Percentiles rank a stretch among this genome's conserved stretches.
These are phyloP conservation scores for Acropternis orthonyx DNA, from an alignment of 2,797 vertebrate species.

Conservation along the genomic window DNA sequence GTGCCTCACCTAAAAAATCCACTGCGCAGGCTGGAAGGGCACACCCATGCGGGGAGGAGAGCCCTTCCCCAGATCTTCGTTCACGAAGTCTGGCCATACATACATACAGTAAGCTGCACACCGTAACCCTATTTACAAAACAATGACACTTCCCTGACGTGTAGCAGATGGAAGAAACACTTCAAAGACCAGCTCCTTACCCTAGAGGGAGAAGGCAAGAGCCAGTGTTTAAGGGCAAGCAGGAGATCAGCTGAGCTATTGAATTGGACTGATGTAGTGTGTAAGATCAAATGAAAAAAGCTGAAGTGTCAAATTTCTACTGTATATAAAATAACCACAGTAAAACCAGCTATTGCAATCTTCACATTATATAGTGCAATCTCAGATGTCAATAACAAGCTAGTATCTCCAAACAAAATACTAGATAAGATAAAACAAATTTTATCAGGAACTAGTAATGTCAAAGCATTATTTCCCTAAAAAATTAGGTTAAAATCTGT, in stretches of 20 bases:
- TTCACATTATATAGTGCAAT: slow-evolving; percentile 42
- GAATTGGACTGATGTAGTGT: not conserved
- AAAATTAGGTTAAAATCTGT: not conserved
- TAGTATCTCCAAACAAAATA: not conserved
- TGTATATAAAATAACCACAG: not conserved
- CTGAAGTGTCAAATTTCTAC: not conserved
- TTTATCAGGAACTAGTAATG: not conserved
- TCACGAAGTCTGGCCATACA: too few relatives aligned
- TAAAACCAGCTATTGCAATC: slow-evolving; percentile 13
- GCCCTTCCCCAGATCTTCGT: too few relatives aligned
- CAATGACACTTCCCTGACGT: not conserved
- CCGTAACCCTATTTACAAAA: not conserved
- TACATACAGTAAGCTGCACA: not conserved
- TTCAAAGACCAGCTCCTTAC: not conserved
- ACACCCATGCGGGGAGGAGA: too few relatives aligned
- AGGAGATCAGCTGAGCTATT: not conserved
- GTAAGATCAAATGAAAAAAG: not conserved
- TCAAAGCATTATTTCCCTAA: not conserved
- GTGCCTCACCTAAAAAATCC: too few relatives aligned
- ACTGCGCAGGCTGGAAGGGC: too few relatives aligned
- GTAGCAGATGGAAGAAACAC: not conserved
- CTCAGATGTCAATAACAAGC: not conserved
- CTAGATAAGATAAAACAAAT: not conserved
- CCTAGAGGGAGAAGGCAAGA: not conserved
- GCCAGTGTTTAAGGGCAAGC: not conserved